These are phyloP conservation scores for Carettochelys insculpta DNA, from an alignment of 2,113 vertebrate genomes.

Conservation along the genomic window DNA sequence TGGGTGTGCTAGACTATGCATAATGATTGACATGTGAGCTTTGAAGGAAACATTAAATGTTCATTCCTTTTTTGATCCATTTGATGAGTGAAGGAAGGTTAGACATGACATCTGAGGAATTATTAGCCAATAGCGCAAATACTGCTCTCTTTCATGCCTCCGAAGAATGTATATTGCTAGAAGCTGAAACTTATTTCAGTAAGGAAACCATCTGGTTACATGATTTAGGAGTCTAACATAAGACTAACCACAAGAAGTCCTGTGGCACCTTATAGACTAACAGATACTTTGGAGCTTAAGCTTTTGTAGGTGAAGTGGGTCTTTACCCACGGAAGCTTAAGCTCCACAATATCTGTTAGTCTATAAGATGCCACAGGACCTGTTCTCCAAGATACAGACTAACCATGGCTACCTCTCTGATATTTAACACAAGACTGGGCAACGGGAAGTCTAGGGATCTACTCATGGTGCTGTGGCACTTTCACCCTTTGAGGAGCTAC, in stretches of 20 bases:
- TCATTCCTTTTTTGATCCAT: not conserved
- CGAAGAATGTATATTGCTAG: not conserved
- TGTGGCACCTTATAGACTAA: too few relatives aligned
- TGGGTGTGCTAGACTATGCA: not conserved
- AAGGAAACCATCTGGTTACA: not conserved
- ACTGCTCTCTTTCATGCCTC: not conserved
- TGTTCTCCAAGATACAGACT: too few relatives aligned
- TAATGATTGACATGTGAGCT: not conserved
- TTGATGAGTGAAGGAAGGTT: not conserved
- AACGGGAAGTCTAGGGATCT: not conserved
- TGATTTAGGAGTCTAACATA: not conserved
- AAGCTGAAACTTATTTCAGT: not conserved
- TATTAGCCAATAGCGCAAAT: not conserved
- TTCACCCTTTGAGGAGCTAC: not conserved
- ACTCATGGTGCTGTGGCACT: not conserved
- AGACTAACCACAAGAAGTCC: too few relatives aligned
- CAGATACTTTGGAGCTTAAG: too few relatives aligned
- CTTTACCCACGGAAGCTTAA: too few relatives aligned
- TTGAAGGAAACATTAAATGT: not conserved
- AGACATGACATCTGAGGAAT: not conserved
- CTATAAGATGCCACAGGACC: too few relatives aligned
- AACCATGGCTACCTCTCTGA: too few relatives aligned
- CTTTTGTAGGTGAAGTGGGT: too few relatives aligned
- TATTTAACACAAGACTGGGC: too few relatives aligned
- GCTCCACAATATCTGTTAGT: too few relatives aligned